Percentiles rank a stretch among this genome's conserved stretches.
phyloP scores from a whole-genome alignment of 2,797 vertebrate species.

The Chromobotia macracanthus region DNA sequence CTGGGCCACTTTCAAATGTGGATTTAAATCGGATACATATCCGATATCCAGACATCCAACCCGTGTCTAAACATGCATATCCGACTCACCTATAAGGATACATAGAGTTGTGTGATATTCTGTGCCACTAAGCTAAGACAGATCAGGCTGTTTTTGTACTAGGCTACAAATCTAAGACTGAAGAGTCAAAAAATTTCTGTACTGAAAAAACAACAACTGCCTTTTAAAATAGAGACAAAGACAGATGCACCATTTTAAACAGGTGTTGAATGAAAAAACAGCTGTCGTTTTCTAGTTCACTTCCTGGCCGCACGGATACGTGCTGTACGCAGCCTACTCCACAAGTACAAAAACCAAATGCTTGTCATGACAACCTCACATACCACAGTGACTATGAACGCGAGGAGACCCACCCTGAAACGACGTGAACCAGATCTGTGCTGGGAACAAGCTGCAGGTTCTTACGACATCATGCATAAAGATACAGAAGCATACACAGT shows the following conservation, averaged over 20 bases:
- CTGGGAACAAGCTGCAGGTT: conserved; percentile 24
- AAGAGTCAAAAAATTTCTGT: too few relatives aligned
- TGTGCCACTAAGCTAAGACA: neutral
- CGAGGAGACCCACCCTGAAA: conserved; percentile 40
- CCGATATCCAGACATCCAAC: too few relatives aligned
- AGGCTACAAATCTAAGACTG: too few relatives aligned
- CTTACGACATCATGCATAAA: conserved; percentile 9
- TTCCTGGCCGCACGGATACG: conserved; percentile 46
- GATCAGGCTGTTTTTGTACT: too few relatives aligned
- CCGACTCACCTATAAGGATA: too few relatives aligned
- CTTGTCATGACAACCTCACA: conserved; percentile 47
- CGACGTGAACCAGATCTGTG: conserved; percentile 22
- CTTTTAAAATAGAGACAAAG: neutral
- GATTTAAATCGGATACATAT: too few relatives aligned
- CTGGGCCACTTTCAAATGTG: too few relatives aligned
- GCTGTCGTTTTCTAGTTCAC: conserved; percentile 22
- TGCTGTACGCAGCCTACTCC: neutral
- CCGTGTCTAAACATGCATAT: too few relatives aligned
- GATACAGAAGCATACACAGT: neutral
- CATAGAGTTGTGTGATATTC: neutral
- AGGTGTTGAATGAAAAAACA: conserved; percentile 1
- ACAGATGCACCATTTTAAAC: neutral
- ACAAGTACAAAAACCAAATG: neutral
- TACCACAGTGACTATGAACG: conserved; percentile 37
- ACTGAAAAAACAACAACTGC: too few relatives aligned